Base-by-base conservation (phyloP, 2,113 vertebrate genomes). In the Lucifuga dentata region DNA sequence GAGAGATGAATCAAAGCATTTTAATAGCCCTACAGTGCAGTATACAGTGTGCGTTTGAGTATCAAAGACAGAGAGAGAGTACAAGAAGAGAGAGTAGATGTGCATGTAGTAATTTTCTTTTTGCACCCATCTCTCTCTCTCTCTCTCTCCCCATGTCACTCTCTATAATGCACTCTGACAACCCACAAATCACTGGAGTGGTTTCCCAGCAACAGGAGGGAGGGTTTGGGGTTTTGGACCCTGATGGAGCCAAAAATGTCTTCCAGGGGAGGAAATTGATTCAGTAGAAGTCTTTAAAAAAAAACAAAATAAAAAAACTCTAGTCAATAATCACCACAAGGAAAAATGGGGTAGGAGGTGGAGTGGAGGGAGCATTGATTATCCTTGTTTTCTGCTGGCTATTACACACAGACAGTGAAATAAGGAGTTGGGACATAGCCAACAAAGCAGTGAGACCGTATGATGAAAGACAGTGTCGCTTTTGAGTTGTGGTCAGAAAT, bases 201-300 rank as follows among this genome's bases (percentile, higher is more conserved):
- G 89, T 92, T 90, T 91, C 90, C 86, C 83, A 59, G 90, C 90
- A 91, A 92, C 90, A 80, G 69, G 80, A 75, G 69, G 63, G 72
- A 69, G 65, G 46, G 50, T 46, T 74, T 62, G 38, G 68, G 45
- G 84, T 73, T 75, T 73, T 84, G 80, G 64, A 83, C 43, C 40
- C 69, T 32, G 74, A 74, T 57, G 70, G 67, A 83, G 76, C 81
- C 84, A 84, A 73, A 86, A 76, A 63, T 23, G 13, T 68, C 73
- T 84, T 85, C 72, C 76, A 72, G 39, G 41, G 48, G 45, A 66
- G 83, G 66, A 90, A 83, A 82, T 71, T 83, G 84, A 92, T 88
- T 89, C 67, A 84, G 64, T 79, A 50, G 61, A 82, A 75, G 69
- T 59, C 68, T 80, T 81, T 46, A 76, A 67, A 56, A 67, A 60